Evolutionary conservation across 2,797 vertebrate species (phyloP), one percentile per base, ranked within the genome.

Genomic region (Arctocebus calabarensis): DNA sequence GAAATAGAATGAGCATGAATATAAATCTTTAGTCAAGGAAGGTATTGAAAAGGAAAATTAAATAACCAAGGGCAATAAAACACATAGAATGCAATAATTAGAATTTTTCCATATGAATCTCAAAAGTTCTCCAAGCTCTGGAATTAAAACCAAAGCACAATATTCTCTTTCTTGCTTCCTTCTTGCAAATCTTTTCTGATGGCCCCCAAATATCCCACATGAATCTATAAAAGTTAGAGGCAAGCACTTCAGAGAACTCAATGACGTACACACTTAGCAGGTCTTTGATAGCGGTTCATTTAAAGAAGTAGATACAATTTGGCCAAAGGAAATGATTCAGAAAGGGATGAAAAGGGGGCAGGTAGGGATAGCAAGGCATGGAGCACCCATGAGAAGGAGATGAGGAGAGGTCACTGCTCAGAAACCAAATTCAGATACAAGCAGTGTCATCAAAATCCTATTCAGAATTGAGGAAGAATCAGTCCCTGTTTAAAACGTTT

Each of bases 161-260:
- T 34, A n/a, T 52, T 20, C 11, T 62, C n/a, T 61, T 73, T 27
- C 25, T 19, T 68, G 62, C 48, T 83, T 86, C 68, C 43, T 71
- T 85, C 34, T 95, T 64, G 64, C 13, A 37, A 64, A 43, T 91
- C 48, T 91, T 66, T 96, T 86, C 75, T 34, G 32, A 40, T 84
- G 48, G 25, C 40, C 64, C 71, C n/a, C 45, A 77, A 82, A 62
- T 82, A 57, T 77, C 23, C 62, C 40, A 85, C 27, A 64, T 45
- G 66, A 84, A 32, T 66, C 81, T 57, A n/a, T 68, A 70, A 25
- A 27, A 25, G 66, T 16, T 25, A 34, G 12, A 55, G 14, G 75
- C 23, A 32, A 90, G 10, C 20, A 83, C 52, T 85, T 95, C 57
- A 40, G 57, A 97, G 95, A 94, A 82, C 52, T 25, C 68, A 75